Evolutionary conservation across 2,888 invertebrate genomes (phyloP).

Genomic region (Sphecodes monilicornis): DNA sequence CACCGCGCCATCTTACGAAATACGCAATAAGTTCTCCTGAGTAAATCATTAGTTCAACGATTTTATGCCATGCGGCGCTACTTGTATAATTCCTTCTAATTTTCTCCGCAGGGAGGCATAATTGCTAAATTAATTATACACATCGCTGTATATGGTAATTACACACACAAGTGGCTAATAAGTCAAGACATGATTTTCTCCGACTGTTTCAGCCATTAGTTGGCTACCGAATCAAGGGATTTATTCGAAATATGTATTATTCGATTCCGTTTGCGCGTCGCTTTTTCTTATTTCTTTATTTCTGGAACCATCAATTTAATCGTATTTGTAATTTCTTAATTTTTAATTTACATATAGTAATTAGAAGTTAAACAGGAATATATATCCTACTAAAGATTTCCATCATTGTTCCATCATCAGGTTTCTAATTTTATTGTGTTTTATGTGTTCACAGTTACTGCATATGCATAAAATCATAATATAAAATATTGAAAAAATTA

Average conservation of each 20-base stretch:
- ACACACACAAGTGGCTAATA: slow-evolving; percentile 6
- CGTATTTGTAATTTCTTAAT: neutral
- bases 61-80: slow-evolving; percentile 64
- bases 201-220: neutral
- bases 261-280: neutral
- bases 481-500: no score
- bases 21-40: slow-evolving; percentile 48
- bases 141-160: slow-evolving; percentile 29
- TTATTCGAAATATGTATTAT: neutral
- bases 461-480: no score
- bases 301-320: neutral
- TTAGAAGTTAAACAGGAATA: neutral
- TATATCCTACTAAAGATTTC: neutral
- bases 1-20: slow-evolving; percentile 68
- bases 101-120: slow-evolving; percentile 6
- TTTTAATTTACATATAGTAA: neutral
- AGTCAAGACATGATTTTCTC: slow-evolving; percentile 12
- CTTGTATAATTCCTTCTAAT: slow-evolving; percentile 58
- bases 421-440: no score
- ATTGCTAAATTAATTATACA: slow-evolving; percentile 33
- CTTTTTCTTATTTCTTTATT: neutral
- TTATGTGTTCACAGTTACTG: no score
- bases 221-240: neutral
- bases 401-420: no score
- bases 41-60: slow-evolving; percentile 63